Evolutionary conservation across 2,888 invertebrate genomes (phyloP).

Genomic region (Dryobotodes eremita): DNA sequence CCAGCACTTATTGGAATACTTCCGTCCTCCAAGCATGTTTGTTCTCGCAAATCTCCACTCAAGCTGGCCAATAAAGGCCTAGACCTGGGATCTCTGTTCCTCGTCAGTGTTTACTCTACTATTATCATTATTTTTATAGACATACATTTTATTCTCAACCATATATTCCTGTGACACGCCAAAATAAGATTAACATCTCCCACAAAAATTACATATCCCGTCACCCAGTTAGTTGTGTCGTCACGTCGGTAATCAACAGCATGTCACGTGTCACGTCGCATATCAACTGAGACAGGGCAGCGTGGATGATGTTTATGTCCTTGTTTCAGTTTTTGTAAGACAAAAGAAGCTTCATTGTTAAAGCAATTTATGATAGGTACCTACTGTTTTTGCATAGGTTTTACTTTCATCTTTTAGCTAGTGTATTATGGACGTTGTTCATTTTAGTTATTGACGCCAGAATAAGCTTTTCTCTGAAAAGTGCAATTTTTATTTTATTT

Average conservation of each 20-base stretch:
- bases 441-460: background rate
- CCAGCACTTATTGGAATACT: too few species aligned
- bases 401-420: background rate
- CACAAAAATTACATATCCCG: conserved; percentile 64
- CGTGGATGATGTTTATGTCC: conserved; percentile 34
- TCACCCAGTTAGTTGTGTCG: conserved; percentile 62
- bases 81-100: too few species aligned
- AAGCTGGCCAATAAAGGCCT: too few species aligned
- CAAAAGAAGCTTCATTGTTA: background rate
- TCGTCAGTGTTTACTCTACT: too few species aligned
- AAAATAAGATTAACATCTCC: conserved; percentile 64
- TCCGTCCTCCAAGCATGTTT: too few species aligned
- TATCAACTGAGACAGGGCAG: conserved; percentile 50
- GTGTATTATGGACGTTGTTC: too few species aligned
- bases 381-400: background rate
- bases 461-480: background rate
- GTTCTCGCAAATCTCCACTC: too few species aligned
- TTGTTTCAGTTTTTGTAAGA: conserved; percentile 22
- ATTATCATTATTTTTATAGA: conserved; percentile 20
- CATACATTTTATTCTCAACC: conserved; percentile 8
- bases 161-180: conserved; percentile 40
- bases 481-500: background rate
- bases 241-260: conserved; percentile 67
- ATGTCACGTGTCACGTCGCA: conserved; percentile 66
- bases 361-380: background rate